phyloP scores from a whole-genome alignment of 2,888 invertebrate species.

The Hartigia nigra region DNA sequence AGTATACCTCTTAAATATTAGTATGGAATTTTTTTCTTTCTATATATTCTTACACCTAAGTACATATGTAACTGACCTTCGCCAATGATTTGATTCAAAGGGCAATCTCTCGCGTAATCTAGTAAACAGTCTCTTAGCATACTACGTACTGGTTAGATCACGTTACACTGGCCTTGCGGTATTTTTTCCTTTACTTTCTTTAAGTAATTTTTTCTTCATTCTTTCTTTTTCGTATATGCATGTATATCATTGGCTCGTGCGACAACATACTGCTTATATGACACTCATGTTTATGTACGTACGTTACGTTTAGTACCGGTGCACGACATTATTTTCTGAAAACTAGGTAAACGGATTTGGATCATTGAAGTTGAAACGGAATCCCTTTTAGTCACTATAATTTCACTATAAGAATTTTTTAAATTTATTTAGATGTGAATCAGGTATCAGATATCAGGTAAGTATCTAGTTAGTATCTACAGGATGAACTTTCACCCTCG shows the following conservation, averaged over 20 bases:
- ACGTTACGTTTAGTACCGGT: slow-evolving; percentile 6
- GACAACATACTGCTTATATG: neutral
- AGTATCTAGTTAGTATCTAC: neutral
- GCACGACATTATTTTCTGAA: slow-evolving; percentile 33
- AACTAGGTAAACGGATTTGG: slow-evolving; percentile 53
- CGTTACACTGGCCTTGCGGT: slow-evolving; percentile 39
- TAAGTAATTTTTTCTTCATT: neutral
- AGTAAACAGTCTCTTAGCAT: slow-evolving; percentile 18
- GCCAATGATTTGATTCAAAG: too few relatives aligned
- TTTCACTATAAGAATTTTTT: neutral
- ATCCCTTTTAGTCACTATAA: neutral
- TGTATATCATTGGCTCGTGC: neutral
- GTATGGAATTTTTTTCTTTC: too few relatives aligned
- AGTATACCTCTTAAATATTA: too few relatives aligned
- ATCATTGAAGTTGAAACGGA: slow-evolving; percentile 32
- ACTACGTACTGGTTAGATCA: slow-evolving; percentile 51
- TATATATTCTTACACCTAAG: too few relatives aligned
- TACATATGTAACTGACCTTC: too few relatives aligned
- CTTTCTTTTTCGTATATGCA: neutral
- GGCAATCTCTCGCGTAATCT: slow-evolving; percentile 14
- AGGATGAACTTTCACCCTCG: neutral
- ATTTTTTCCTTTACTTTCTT: slow-evolving; percentile 28
- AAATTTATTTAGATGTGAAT: neutral
- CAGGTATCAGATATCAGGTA: neutral
- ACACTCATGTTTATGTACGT: neutral